Evolutionary conservation across 2,888 invertebrate species (phyloP), one percentile per base, ranked within the genome.

Genomic region (Tipula helvola): DNA sequence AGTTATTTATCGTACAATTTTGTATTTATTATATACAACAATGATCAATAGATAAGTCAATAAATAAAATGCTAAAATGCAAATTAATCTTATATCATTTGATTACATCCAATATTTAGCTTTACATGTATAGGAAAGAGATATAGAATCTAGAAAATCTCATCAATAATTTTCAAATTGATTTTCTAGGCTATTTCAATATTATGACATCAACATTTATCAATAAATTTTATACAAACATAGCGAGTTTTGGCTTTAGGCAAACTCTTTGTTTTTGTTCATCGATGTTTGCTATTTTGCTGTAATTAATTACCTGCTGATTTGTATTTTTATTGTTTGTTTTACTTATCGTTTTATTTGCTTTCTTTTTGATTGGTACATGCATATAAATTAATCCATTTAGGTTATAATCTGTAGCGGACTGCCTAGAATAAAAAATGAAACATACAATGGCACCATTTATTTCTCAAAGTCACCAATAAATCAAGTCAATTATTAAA

Each of bases 281-380:
- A 28, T 28, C 28, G 28, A 71, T 28, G 71, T 2, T 71, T 28
- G 12, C 12, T 71, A 71, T 71, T 57, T 71, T 71, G 28, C 28
- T 71, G 71, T 71, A 71, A 71, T 71, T 71, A 71, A 71, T 71
- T 71, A 71, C 71, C 71, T 71, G 71, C 71, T 71, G 71, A 71
- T 71, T 71, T 71, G 71, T 28, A 71, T 1, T 71, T 71, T 71
- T 28, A 71, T 71, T 71, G 12, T 71, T 71, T 10, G 10, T 28
- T 28, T 52, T 52, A 52, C 52, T 52, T 52, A 52, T 52, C 52
- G 52, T 52, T 52, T n/a, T 52, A 52, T 52, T n/a, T 52, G 28
- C 71, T 71, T 71, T 71, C 71, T 71, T 28, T 28, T 71, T 71
- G 71, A 71, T 71, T 18, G 71, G 71, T 71, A 71, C 18, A 71